Evolutionary conservation across 2,888 invertebrate species (phyloP).

Genomic region (Ochropacha duplaris): DNA sequence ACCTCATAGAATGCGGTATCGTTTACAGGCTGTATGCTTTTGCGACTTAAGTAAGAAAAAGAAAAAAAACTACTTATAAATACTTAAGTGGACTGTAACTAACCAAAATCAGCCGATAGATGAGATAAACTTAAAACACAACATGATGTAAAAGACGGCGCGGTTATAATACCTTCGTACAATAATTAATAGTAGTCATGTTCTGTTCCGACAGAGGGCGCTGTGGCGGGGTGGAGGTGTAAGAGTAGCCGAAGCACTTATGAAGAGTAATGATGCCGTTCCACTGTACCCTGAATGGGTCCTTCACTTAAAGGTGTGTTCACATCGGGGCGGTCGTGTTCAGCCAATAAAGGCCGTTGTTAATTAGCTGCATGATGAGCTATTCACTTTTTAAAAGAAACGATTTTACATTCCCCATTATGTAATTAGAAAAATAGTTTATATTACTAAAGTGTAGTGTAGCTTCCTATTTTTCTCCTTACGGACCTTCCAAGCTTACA

Average conservation of each 20-base stretch:
- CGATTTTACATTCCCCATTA: not conserved
- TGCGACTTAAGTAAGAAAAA: too few species aligned
- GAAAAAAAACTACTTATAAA: too few species aligned
- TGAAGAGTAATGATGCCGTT: slow-evolving; percentile 23
- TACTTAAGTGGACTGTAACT: too few species aligned
- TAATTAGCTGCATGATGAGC: not conserved
- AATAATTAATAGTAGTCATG: slow-evolving; percentile 22
- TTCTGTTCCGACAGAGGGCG: slow-evolving; percentile 11
- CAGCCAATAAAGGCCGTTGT: not conserved
- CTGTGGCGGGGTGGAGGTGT: slow-evolving; percentile 1
- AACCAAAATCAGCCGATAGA: slow-evolving; percentile 2
- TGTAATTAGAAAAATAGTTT: too few species aligned
- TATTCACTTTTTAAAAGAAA: not conserved
- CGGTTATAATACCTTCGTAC: too few species aligned
- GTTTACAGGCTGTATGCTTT: too few species aligned
- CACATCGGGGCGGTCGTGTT: not conserved
- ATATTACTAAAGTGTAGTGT: too few species aligned
- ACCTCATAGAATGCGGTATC: too few species aligned
- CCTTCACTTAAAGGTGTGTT: slow-evolving; percentile 7
- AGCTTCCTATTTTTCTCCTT: too few species aligned
- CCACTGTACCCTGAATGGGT: slow-evolving; percentile 7
- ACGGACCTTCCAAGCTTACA: too few species aligned
- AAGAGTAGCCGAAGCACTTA: slow-evolving; percentile 22
- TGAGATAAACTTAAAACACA: slow-evolving; percentile 7
- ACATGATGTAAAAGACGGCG: not conserved